Conservation (phyloP, 2,888 invertebrate genomes). For the Meloe dianella region DNA sequence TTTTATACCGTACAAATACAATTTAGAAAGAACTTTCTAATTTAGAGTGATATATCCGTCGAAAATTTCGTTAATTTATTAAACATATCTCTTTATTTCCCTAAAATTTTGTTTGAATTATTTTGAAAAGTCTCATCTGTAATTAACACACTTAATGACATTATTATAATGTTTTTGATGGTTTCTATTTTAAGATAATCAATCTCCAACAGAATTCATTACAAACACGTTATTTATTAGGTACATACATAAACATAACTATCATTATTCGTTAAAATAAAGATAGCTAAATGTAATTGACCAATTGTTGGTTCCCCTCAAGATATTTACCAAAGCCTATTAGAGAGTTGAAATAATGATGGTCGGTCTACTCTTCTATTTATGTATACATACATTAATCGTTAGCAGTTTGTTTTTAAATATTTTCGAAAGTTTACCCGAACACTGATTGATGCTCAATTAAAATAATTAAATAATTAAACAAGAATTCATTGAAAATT, state of each 20-base stretch:
- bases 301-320: conserved; percentile 2
- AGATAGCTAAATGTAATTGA: neutral
- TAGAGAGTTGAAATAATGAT: neutral
- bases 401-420: neutral
- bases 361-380: neutral
- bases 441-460: neutral
- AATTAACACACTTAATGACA: neutral
- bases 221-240: neutral
- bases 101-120: too few species aligned
- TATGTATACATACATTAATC: neutral
- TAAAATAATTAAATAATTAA: neutral
- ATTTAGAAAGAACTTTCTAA: too few species aligned
- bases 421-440: neutral
- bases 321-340: neutral
- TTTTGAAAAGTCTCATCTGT: neutral
- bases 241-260: neutral
- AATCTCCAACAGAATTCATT: neutral
- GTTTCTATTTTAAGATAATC: neutral
- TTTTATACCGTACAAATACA: too few species aligned
- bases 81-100: too few species aligned
- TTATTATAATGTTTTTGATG: neutral
- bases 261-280: neutral
- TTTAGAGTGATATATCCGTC: too few species aligned
- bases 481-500: neutral
- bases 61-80: too few species aligned